Base-by-base conservation (phyloP, 2,888 invertebrate species). In the Acronicta alni region DNA sequence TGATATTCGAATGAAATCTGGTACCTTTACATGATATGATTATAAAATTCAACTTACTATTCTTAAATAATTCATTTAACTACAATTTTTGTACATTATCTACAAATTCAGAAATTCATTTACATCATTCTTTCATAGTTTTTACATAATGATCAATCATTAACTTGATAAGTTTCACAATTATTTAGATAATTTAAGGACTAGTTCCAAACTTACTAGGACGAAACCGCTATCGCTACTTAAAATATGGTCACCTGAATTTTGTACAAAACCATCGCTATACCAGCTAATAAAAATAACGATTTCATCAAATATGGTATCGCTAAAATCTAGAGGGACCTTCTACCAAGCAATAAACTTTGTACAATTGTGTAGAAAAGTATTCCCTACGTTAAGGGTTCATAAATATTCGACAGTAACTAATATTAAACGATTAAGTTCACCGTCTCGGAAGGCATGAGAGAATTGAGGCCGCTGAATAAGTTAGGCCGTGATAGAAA, bases 121-220 rank as follows among this genome's bases (percentile, higher is more conserved):
- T 89, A 89, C 87, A 89, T 78, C 72, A 75, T 76, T 79, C 57
- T 78, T 60, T 60, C 72, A 76, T 81, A 86, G 81, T 85, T 83
- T 82, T 87, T 81, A 77, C 73, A 79, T 60, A 35, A 65, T 70
- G 61, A 72, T 75, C 65, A 72, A 75, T 78, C 57, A 60, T 78
- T 78, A 57, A 72, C 46, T 67, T 78, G 73, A 75, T 78, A 78
- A 62, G 61, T 57, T 59, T 75, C 77, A 77, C 77, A 77, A 78
- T 78, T 79, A 77, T 80, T 80, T 78, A 79, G 78, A 78, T 82
- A 82, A 80, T 75, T 90, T 89, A 72, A 91, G 89, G 93, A 93
- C 93, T 93, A 93, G 93, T 84, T 92, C 86, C 88, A 89, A 90
- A 92, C 89, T 91, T 92, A 92, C 91, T 92, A 93, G 89, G 90